These are phyloP conservation scores for Apteryx owenii DNA, from an alignment of 2,113 vertebrate genomes.

Conservation along the genomic window DNA sequence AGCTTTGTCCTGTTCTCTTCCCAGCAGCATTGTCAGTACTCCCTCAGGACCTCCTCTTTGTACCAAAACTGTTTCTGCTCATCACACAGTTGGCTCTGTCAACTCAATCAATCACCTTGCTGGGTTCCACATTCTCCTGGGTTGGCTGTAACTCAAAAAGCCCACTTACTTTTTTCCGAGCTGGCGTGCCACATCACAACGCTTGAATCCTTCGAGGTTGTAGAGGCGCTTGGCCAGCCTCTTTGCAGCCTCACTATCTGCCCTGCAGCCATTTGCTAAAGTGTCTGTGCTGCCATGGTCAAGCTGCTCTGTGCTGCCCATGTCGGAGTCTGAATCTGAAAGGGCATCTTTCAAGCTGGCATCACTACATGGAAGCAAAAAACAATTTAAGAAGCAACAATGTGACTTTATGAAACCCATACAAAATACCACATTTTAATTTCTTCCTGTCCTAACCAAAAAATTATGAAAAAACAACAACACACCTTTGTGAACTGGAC, in stretches of 20 bases:
- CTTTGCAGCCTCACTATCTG: slow-evolving; percentile 87
- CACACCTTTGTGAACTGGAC: fast-evolving
- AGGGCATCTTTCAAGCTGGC: slow-evolving; percentile 89
- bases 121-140: not conserved
- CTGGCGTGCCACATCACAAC: slow-evolving; percentile 94
- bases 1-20: not conserved
- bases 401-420: fast-evolving
- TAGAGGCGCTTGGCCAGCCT: slow-evolving; percentile 93
- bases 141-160: not conserved
- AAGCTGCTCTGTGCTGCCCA: slow-evolving; percentile 90
- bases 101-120: not conserved
- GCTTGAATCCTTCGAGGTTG: slow-evolving; percentile 95
- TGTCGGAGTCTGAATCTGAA: slow-evolving; percentile 90
- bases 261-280: slow-evolving; percentile 91
- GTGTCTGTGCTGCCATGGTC: slow-evolving; percentile 86
- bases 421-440: fast-evolving
- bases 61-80: not conserved
- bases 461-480: fast-evolving
- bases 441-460: not conserved
- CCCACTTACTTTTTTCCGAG: slow-evolving; percentile 93
- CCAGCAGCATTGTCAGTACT: not conserved
- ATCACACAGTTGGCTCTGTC: not conserved
- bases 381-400: not conserved
- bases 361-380: slow-evolving; percentile 76
- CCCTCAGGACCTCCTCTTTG: not conserved